These are phyloP conservation scores for Hymenopus coronatus DNA, from an alignment of 2,888 invertebrate genomes.

Conservation along the genomic window DNA sequence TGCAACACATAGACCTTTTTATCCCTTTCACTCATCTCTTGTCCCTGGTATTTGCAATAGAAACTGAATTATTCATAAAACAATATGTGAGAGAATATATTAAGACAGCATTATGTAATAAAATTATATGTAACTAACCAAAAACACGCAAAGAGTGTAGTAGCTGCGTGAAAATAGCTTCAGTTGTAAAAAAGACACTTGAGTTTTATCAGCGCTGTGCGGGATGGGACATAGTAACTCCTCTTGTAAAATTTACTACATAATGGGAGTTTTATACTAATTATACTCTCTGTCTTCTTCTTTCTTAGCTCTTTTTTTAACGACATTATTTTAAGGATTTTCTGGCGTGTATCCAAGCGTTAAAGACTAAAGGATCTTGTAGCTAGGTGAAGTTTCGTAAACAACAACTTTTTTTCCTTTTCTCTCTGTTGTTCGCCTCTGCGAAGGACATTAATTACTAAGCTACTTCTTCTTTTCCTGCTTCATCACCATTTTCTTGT, in stretches of 20 bases:
- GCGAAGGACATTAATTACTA: background rate
- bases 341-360: background rate
- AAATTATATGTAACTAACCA: background rate
- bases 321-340: background rate
- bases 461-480: background rate
- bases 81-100: no score
- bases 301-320: background rate
- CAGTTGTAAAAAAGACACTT: background rate
- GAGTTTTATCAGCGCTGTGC: background rate
- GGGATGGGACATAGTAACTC: background rate
- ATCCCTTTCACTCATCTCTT: no score
- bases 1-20: no score
- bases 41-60: no score
- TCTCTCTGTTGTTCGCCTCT: background rate
- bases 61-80: no score
- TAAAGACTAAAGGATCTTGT: background rate
- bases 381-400: background rate
- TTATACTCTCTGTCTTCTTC: background rate
- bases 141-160: background rate
- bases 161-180: background rate
- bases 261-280: background rate
- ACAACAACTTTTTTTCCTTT: background rate
- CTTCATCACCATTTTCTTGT: background rate
- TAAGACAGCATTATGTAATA: no score
- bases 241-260: background rate